Base-by-base conservation (phyloP, 2,797 vertebrate species). In the Channallabes apus region DNA sequence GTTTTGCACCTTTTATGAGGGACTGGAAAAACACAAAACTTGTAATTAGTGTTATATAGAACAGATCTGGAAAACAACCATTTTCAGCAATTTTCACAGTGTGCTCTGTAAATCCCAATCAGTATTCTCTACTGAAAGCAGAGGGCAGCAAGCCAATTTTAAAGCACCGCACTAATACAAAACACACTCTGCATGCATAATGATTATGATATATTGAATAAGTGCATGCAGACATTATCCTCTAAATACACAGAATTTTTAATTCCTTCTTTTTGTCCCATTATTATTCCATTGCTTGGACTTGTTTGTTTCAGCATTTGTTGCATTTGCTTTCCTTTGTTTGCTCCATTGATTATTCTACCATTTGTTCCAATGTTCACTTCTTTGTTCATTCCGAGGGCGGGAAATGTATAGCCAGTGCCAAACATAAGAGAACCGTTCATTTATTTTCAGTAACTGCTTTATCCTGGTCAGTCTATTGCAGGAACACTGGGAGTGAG, bases 91-190 rank as follows among this genome's bases (percentile, higher is more conserved):
- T 77, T 78, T 59, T 78, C 56, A n/a, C 29, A 67, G n/a, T 68
- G 29, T 67, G 82, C 46, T 35, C 27, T 56, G 29, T 67, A 84
- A 68, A 78, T 56, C 51, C 32, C 62, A 78, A 67, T 69, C 65
- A 24, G 20, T 51, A 54, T 18, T 29, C 38, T 80, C 18, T 51
- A 27, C 59, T 65, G 78, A 80, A 51, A 56, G 29, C 29, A 56
- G 1, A 41, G 20, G 41, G 18, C 58, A 85, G 54, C 27, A 32
- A 72, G 56, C 56, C 67, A 62, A 80, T 72, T 54, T 51, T 3
- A 61, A 72, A 62, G 27, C 56, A 32, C 20, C 22, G 17, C n/a
- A 68, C 61, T 69, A 62, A 54, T 72, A 51, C 38, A 32, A 61
- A 80, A 71, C 56, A 80, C 35, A 51, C 54, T 61, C 56, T 62